phyloP scores from a whole-genome alignment of 1,140 invertebrate genomes.

The Belonocnema kinseyi region DNA sequence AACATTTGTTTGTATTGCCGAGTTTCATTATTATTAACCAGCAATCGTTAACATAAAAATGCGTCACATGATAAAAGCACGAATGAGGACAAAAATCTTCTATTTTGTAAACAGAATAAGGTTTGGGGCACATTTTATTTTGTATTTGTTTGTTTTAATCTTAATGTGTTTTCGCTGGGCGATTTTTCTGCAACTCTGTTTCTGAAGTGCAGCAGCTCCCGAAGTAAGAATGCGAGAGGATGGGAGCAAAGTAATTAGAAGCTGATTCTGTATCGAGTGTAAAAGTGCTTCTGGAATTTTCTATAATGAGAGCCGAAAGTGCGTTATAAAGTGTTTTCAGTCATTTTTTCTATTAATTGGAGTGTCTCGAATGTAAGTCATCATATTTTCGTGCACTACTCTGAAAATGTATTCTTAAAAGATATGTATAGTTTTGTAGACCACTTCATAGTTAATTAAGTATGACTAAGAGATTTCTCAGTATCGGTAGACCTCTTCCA shows the following conservation, averaged over 20 bases:
- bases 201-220: not conserved
- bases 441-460: no score
- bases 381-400: no score
- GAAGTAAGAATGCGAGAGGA: conserved; percentile 3
- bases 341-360: no score
- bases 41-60: not conserved
- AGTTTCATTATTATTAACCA: no score
- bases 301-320: not conserved
- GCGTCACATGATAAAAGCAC: not conserved
- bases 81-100: not conserved
- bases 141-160: not conserved
- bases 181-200: not conserved
- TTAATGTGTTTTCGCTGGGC: not conserved
- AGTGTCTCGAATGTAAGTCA: no score
- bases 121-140: not conserved
- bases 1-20: not conserved
- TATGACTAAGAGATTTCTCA: no score
- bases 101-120: not conserved
- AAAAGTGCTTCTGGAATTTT: not conserved
- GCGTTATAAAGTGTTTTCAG: no score
- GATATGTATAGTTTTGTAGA: no score
- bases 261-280: conserved; percentile 5
- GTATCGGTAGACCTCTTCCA: no score
- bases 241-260: not conserved
- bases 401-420: no score